phyloP scores from a whole-genome alignment of 2,888 invertebrate species.

The Orchesella flavescens region DNA sequence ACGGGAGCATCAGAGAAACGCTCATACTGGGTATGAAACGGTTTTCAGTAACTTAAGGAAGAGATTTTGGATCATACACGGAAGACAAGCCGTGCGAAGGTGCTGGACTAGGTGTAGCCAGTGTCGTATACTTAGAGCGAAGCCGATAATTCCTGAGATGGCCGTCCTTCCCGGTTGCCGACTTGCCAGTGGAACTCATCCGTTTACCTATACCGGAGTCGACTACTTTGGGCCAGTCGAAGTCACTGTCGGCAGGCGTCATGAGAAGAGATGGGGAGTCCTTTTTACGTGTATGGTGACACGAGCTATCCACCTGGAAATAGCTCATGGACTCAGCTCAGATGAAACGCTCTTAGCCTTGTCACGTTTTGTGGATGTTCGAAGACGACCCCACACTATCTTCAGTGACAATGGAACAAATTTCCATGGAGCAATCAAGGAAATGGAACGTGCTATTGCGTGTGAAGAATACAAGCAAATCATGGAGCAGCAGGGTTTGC shows the following conservation, averaged over 20 bases:
- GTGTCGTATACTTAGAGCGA: background rate
- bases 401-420: conserved; percentile 67
- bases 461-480: background rate
- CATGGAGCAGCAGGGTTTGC: background rate
- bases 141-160: conserved; percentile 22
- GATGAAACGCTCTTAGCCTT: conserved; percentile 36
- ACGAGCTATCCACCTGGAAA: conserved; percentile 33
- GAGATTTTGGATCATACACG: no score
- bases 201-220: no score
- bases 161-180: conserved; percentile 3
- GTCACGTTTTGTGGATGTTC: conserved; percentile 38
- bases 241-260: conserved; percentile 17
- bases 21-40: no score
- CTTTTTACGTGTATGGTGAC: conserved; percentile 26
- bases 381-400: conserved; percentile 44
- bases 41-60: no score
- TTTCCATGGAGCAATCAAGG: conserved; percentile 43
- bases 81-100: no score
- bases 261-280: conserved; percentile 34
- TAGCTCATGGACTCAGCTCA: conserved; percentile 1
- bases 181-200: no score
- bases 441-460: background rate
- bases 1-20: no score
- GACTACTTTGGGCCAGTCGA: no score
- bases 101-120: no score